Conservation (phyloP, 2,113 vertebrate genomes). For the Macaca nemestrina region DNA sequence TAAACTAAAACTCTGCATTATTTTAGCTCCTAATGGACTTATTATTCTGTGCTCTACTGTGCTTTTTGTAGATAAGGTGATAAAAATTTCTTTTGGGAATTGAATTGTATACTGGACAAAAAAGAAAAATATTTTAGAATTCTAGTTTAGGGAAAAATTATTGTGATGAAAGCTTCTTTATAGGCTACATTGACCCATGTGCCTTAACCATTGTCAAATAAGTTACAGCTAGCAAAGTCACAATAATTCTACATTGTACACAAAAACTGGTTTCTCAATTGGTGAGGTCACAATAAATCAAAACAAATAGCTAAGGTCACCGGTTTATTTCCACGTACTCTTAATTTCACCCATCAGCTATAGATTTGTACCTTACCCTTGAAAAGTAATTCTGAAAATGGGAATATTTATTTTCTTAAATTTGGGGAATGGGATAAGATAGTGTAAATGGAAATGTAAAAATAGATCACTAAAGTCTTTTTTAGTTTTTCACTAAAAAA, state of each 20-base stretch:
- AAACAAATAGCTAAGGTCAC: not conserved
- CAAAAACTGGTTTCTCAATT: slow-evolving; percentile 24
- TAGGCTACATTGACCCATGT: slow-evolving; percentile 21
- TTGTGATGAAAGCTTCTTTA: slow-evolving; percentile 26
- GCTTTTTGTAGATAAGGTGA: slow-evolving; percentile 7
- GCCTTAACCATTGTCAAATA: slow-evolving; percentile 58
- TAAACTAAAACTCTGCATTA: not conserved
- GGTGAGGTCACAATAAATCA: slow-evolving; percentile 43
- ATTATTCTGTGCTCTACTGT: slow-evolving; percentile 19
- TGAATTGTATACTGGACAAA: slow-evolving; percentile 31
- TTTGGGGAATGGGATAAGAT: not conserved
- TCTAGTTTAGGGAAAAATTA: slow-evolving; percentile 38
- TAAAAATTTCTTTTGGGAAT: slow-evolving; percentile 55
- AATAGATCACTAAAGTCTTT: not conserved
- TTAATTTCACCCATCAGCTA: slow-evolving; percentile 13
- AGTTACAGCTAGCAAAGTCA: not conserved
- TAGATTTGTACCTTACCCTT: not conserved
- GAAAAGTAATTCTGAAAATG: not conserved
- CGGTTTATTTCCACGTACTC: not conserved
- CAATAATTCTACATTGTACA: slow-evolving; percentile 1
- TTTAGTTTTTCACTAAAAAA: not conserved
- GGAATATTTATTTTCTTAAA: slow-evolving; percentile 26
- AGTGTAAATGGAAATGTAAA: not conserved
- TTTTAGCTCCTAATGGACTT: slow-evolving; percentile 28
- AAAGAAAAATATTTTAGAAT: slow-evolving; percentile 49